These are phyloP conservation scores for Pristiophorus japonicus DNA, from an alignment of 2,113 vertebrate species.

Conservation along the genomic window DNA sequence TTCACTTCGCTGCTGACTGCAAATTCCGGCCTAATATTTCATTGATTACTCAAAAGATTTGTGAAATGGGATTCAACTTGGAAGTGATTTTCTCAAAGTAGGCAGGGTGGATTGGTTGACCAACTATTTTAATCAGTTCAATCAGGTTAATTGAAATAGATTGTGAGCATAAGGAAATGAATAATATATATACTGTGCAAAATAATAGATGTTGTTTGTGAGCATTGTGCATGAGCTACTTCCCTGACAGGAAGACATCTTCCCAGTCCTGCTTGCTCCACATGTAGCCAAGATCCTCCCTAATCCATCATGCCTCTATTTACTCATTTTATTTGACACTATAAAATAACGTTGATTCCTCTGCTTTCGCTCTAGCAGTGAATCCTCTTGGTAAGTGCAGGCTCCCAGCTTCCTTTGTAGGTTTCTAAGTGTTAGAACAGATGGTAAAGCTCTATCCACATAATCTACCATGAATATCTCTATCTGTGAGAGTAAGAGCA, in stretches of 20 bases:
- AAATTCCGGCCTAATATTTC: neutral
- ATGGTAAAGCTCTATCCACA: neutral
- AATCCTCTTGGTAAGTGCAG: neutral
- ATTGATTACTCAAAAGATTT: neutral
- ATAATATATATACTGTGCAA: neutral
- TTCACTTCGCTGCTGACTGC: too few relatives aligned
- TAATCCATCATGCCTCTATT: neutral
- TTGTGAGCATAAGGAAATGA: neutral
- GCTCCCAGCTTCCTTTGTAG: neutral
- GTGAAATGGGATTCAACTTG: neutral
- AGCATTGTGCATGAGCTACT: neutral
- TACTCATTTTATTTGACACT: neutral
- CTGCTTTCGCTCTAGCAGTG: neutral
- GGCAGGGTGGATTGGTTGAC: neutral
- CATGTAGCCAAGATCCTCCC: neutral
- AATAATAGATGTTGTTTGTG: neutral
- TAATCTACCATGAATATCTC: neutral
- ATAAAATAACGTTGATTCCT: neutral
- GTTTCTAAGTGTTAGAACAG: neutral
- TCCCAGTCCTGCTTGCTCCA: neutral
- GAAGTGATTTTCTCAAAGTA: neutral
- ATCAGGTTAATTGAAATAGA: neutral
- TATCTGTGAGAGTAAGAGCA: neutral
- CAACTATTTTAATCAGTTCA: neutral
- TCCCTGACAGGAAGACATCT: neutral